These are phyloP conservation scores for Chrysemys picta DNA, from an alignment of 2,113 vertebrate species.

Conservation along the genomic window DNA sequence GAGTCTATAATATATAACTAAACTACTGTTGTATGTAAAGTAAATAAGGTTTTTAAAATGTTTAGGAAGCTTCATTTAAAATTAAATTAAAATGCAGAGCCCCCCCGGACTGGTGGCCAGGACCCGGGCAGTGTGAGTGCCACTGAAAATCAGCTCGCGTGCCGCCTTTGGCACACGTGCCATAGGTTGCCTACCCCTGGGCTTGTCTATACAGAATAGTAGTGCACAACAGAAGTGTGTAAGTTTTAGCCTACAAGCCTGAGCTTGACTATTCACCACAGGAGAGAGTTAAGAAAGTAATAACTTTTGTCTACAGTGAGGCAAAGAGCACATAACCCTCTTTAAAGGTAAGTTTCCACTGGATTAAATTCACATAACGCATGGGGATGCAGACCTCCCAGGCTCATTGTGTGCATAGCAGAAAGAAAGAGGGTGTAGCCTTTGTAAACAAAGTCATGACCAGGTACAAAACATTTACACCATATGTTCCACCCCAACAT, in stretches of 20 bases:
- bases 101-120: no score
- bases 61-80: no score
- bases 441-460: background rate
- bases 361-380: background rate
- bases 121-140: no score
- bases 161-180: no score
- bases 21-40: no score
- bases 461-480: background rate
- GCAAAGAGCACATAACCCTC: accelerated
- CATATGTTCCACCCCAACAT: background rate
- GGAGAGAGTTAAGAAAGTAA: background rate
- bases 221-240: background rate
- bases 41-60: no score
- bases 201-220: background rate
- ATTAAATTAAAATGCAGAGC: no score
- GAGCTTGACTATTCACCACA: background rate
- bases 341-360: background rate
- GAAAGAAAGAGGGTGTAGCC: background rate
- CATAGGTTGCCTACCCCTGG: no score
- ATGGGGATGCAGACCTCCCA: background rate
- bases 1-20: no score
- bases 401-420: background rate
- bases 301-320: background rate
- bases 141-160: no score
- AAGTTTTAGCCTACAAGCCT: background rate